These are phyloP conservation scores for Drosophila tanythrix DNA, from an alignment of 2,888 invertebrate species.

Conservation along the genomic window DNA sequence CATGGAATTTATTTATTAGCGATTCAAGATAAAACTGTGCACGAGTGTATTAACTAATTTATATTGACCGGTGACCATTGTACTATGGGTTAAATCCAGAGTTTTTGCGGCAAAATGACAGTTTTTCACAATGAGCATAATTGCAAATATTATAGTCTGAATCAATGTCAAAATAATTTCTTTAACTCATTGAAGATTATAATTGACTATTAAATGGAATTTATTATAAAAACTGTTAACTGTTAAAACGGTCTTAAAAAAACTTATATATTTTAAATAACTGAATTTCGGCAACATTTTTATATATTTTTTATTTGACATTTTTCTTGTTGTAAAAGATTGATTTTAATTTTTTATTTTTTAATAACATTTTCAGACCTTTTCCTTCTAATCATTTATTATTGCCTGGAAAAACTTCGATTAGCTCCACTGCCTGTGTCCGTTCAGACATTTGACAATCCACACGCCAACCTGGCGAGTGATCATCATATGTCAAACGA, in stretches of 20 bases:
- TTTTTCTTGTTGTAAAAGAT: background rate
- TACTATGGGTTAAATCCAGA: background rate
- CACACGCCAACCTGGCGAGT: background rate
- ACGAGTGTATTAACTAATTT: conserved; percentile 75
- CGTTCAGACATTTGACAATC: background rate
- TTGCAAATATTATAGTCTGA: background rate
- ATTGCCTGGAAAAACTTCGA: background rate
- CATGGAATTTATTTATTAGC: conserved; percentile 73
- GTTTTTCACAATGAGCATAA: background rate
- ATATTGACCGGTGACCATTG: conserved; percentile 21
- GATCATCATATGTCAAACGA: conserved; percentile 23
- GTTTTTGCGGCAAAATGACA: background rate
- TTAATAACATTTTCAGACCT: background rate
- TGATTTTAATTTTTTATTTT: background rate
- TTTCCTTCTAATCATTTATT: background rate
- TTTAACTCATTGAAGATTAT: background rate
- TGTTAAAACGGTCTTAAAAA: too few species aligned
- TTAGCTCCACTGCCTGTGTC: background rate
- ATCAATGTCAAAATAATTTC: background rate
- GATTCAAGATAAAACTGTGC: conserved; percentile 63
- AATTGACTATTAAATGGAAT: background rate
- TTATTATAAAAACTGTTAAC: background rate
- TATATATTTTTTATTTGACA: rapidly evolving
- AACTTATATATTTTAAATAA: too few species aligned
- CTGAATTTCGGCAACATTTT: too few species aligned